A percentile compares a stretch with the other conserved stretches of the same genome.
These are phyloP conservation scores for Caenorhabditis drosophilae DNA, from an alignment of 2,888 invertebrate genomes.

Conservation along the genomic window DNA sequence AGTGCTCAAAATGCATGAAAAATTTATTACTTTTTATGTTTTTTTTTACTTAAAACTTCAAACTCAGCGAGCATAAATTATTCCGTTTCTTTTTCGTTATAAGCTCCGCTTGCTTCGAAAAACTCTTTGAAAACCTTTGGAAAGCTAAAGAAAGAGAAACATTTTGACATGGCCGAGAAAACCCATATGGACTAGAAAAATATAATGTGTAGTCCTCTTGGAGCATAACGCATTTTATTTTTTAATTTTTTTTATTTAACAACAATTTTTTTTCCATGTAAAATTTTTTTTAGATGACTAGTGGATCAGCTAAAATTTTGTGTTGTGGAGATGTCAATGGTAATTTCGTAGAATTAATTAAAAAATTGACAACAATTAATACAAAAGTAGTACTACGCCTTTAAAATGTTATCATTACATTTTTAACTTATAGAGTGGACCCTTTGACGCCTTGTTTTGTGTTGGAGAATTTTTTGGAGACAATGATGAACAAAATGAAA, in stretches of 20 bases:
- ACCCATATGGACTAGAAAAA: neutral
- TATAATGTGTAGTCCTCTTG: neutral
- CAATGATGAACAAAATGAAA: slow-evolving; percentile 58
- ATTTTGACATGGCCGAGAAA: neutral
- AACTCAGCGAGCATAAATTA: too few species aligned
- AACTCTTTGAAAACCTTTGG: too few species aligned
- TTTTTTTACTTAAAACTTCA: too few species aligned
- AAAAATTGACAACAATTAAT: slow-evolving; percentile 53
- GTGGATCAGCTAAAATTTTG: slow-evolving; percentile 47
- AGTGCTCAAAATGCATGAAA: too few species aligned
- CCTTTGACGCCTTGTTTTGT: slow-evolving; percentile 67
- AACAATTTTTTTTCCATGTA: neutral
- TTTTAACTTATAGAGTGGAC: slow-evolving; percentile 56
- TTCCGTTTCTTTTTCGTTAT: too few species aligned
- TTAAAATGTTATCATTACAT: neutral
- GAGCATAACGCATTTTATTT: neutral
- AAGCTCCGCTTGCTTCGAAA: too few species aligned
- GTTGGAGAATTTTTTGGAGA: slow-evolving; percentile 69
- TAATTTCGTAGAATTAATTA: slow-evolving; percentile 58
- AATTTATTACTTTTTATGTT: too few species aligned
- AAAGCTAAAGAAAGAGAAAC: too few species aligned
- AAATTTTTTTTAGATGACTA: neutral
- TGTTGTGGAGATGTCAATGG: slow-evolving; percentile 68
- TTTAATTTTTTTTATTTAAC: too few species aligned
- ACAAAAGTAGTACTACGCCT: slow-evolving; percentile 41